A percentile compares a stretch with the other conserved stretches of the same genome.
phyloP scores from a whole-genome alignment of 2,888 invertebrate species.

The Tolmerus cingulatus region DNA sequence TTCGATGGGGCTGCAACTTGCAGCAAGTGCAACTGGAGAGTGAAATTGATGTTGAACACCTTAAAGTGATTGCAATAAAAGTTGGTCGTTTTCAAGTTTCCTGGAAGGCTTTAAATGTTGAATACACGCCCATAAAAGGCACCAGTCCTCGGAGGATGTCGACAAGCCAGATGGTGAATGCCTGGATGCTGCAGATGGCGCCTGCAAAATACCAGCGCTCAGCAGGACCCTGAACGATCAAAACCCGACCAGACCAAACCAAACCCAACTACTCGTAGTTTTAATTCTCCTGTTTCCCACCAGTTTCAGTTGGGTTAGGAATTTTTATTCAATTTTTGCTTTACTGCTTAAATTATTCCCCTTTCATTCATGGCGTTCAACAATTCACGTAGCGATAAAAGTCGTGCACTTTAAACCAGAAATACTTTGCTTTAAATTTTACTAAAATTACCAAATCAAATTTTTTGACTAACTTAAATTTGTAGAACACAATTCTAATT shows the following conservation, averaged over 20 bases:
- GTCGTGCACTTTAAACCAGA: background rate
- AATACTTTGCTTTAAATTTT: background rate
- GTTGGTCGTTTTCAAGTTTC: conserved; percentile 4
- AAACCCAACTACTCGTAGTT: background rate
- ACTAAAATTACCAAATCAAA: no score
- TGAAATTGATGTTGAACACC: conserved; percentile 28
- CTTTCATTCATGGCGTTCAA: background rate
- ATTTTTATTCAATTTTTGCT: background rate
- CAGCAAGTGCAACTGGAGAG: conserved; percentile 2
- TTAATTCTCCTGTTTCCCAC: background rate
- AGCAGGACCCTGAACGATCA: background rate
- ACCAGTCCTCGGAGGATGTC: background rate
- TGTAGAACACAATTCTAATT: no score
- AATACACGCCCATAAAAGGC: background rate
- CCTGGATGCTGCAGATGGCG: background rate
- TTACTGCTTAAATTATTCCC: background rate
- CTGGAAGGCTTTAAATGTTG: background rate
- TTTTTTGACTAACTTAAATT: no score
- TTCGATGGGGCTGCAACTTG: background rate
- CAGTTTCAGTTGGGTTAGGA: background rate
- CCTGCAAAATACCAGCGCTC: background rate
- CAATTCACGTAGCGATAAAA: background rate
- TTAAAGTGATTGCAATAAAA: conserved; percentile 30
- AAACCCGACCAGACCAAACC: background rate
- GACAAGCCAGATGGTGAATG: background rate